Percentiles rank a stretch among this genome's conserved stretches.
These are phyloP conservation scores for Aradus depressus DNA, from an alignment of 2,888 invertebrate species.

Conservation along the genomic window DNA sequence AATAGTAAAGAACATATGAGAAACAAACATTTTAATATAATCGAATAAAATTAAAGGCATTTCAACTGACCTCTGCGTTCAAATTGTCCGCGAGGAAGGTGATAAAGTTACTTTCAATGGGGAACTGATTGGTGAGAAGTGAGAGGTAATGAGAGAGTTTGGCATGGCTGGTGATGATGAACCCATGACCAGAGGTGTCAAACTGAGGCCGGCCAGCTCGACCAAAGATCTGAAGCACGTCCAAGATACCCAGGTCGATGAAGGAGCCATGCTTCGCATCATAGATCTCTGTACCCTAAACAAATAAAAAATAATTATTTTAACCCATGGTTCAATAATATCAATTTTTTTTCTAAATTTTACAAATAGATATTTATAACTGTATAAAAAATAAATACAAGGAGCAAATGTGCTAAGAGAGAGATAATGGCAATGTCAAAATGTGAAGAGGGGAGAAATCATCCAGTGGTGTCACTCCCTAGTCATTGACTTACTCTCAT, in stretches of 20 bases:
- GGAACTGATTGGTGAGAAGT: conserved; percentile 88
- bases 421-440: no score
- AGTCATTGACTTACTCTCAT: no score
- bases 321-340: no score
- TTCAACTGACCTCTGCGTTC: conserved; percentile 77
- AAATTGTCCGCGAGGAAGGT: conserved; percentile 87
- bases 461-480: no score
- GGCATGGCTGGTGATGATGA: conserved; percentile 86
- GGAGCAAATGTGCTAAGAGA: no score
- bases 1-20: neutral
- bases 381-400: no score
- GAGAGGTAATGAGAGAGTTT: conserved; percentile 89
- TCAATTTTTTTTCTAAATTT: no score
- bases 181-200: conserved; percentile 86
- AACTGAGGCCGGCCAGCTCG: conserved; percentile 97
- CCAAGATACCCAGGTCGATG: conserved; percentile 89
- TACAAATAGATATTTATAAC: no score
- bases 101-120: conserved; percentile 96
- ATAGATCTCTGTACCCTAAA: conserved; percentile 90
- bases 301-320: conserved; percentile 27
- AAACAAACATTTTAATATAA: neutral
- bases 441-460: no score
- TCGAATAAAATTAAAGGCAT: neutral
- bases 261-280: conserved; percentile 90
- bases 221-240: conserved; percentile 97